Evolutionary conservation across 37 sponge, comb jelly and placozoan genomes (phyloP).

Genomic region (Agelas oroides): DNA sequence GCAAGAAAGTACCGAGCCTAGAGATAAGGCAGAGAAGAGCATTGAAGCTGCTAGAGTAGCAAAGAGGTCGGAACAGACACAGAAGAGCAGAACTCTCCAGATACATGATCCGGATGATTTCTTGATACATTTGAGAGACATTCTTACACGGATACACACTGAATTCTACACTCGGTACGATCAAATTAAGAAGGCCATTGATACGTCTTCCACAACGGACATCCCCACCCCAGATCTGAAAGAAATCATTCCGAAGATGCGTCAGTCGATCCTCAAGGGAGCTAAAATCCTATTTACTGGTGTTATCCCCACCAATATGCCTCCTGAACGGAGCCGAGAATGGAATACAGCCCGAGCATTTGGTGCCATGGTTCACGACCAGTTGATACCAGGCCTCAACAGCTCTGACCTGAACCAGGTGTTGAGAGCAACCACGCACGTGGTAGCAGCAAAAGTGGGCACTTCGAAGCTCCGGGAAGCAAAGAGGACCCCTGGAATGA

Average conservation of each 20-base stretch:
- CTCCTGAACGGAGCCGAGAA: constrained; percentile 69
- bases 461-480: constrained; percentile 93
- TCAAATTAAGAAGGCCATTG: not conserved
- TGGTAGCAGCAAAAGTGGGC: constrained; percentile 85
- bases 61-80: not conserved
- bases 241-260: constrained; percentile 83
- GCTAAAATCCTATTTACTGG: constrained; percentile 91
- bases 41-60: not conserved
- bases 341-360: constrained; percentile 96
- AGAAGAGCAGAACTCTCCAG: constrained; percentile 12
- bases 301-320: constrained; percentile 92
- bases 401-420: constrained; percentile 30
- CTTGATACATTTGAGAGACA: constrained; percentile 63
- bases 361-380: constrained; percentile 79
- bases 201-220: not conserved
- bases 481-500: constrained; percentile 66
- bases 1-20: too few species aligned
- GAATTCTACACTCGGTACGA: constrained; percentile 76
- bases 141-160: constrained; percentile 74
- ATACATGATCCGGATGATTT: constrained; percentile 85
- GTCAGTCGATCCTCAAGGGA: constrained; percentile 76
- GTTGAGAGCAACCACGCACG: constrained; percentile 85
- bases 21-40: not conserved
- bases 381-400: constrained; percentile 49
- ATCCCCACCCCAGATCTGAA: constrained; percentile 87